Percentiles rank a stretch among this genome's conserved stretches.
Conservation (phyloP, 2,888 invertebrate genomes). For the Plagodis pulveraria region DNA sequence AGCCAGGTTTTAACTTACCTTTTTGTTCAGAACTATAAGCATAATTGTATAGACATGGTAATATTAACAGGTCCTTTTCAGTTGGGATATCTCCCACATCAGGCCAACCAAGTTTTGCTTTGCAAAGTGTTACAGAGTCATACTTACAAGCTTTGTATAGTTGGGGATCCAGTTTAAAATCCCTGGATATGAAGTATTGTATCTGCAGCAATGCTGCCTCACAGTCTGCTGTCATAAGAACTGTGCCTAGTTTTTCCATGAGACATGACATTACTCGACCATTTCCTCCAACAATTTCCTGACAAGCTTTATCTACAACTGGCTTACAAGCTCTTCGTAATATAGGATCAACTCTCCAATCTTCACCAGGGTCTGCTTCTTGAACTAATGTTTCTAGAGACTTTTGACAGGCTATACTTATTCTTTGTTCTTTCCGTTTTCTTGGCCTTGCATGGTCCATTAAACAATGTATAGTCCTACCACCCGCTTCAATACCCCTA, state of each 20-base stretch:
- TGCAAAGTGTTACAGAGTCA: constrained; percentile 93
- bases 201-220: constrained; percentile 96
- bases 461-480: constrained; percentile 97
- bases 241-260: constrained; percentile 95
- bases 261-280: constrained; percentile 96
- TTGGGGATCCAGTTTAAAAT: constrained; percentile 96
- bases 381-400: constrained; percentile 92
- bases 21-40: constrained; percentile 83
- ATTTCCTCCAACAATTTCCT: constrained; percentile 89
- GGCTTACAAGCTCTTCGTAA: constrained; percentile 93
- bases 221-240: constrained; percentile 94
- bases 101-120: constrained; percentile 91
- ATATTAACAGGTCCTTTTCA: constrained; percentile 91
- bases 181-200: constrained; percentile 98
- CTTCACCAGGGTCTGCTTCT: constrained; percentile 96
- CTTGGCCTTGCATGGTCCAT: constrained; percentile 93
- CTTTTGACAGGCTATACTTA: constrained; percentile 89
- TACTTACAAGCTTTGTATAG: constrained; percentile 94
- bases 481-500: constrained; percentile 90
- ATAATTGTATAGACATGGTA: constrained; percentile 95
- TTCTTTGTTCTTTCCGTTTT: constrained; percentile 86
- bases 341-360: constrained; percentile 97
- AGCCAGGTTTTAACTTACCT: constrained; percentile 84
- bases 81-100: constrained; percentile 88
- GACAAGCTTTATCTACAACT: constrained; percentile 92